Percentiles rank a stretch among this genome's conserved stretches.
Evolutionary conservation across 1,140 invertebrate species (phyloP).

Genomic region (Apolygus lucorum): DNA sequence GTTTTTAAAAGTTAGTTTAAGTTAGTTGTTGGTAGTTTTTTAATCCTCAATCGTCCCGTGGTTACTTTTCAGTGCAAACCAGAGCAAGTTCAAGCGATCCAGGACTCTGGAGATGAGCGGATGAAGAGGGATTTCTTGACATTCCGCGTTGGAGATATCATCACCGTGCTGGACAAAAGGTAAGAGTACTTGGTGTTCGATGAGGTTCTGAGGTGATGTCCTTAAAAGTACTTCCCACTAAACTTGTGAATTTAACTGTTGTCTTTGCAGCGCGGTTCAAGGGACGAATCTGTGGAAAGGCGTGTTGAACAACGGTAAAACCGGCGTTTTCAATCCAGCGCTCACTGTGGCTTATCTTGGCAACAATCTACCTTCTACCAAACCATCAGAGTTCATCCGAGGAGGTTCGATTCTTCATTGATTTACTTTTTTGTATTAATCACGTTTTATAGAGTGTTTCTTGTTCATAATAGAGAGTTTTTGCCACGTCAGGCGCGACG

Average conservation of each 20-base stretch:
- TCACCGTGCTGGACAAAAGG: slow-evolving; percentile 88
- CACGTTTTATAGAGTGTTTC: not conserved
- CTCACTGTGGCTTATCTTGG: slow-evolving; percentile 80
- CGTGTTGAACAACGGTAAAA: slow-evolving; percentile 71
- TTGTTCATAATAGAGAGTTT: no score
- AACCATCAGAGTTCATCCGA: slow-evolving; percentile 47
- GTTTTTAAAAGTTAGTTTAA: no score
- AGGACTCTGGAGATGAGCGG: slow-evolving; percentile 44
- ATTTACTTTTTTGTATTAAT: not conserved
- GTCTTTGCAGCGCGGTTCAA: slow-evolving; percentile 30
- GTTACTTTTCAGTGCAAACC: slow-evolving; percentile 56
- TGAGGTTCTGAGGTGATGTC: no score
- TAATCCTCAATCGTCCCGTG: no score
- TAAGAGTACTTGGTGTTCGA: slow-evolving; percentile 44
- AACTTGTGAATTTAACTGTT: slow-evolving; percentile 25
- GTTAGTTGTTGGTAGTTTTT: no score
- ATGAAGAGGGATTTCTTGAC: slow-evolving; percentile 58
- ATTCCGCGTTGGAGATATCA: slow-evolving; percentile 81
- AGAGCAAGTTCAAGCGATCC: slow-evolving; percentile 74
- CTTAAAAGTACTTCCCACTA: no score
- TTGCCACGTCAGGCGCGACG: no score
- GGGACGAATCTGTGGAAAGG: slow-evolving; percentile 66
- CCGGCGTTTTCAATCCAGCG: slow-evolving; percentile 81
- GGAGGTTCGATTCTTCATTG: slow-evolving; percentile 41
- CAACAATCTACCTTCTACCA: slow-evolving; percentile 62